phyloP scores from a whole-genome alignment of 2,888 invertebrate genomes.

The Timema podura region DNA sequence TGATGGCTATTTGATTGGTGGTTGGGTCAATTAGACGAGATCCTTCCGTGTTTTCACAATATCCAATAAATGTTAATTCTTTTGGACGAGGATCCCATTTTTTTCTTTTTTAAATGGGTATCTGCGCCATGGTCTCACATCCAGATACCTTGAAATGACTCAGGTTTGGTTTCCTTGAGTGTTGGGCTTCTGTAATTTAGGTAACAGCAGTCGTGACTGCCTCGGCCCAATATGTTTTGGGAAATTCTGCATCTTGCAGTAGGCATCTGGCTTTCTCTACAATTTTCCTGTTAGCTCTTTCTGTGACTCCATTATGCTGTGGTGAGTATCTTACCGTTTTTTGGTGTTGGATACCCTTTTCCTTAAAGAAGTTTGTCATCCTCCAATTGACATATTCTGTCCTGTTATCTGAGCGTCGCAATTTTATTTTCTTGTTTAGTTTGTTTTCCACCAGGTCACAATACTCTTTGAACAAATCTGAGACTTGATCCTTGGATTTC shows the following conservation, averaged over 20 bases:
- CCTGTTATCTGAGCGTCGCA: not conserved
- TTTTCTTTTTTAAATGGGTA: not conserved
- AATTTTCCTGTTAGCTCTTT: not conserved
- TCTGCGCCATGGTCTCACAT: not conserved
- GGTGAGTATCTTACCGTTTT: not conserved
- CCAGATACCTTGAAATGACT: not conserved
- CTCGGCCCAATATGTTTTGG: slow-evolving; percentile 5
- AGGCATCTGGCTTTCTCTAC: slow-evolving; percentile 5
- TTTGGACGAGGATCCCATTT: slow-evolving; percentile 7
- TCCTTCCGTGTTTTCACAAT: not conserved
- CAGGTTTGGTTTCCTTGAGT: not conserved
- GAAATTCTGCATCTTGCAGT: not conserved
- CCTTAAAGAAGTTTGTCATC: not conserved
- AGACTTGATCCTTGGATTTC: not conserved
- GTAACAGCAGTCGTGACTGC: slow-evolving; percentile 1
- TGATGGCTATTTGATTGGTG: not conserved
- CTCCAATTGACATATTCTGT: not conserved
- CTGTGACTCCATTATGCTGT: not conserved
- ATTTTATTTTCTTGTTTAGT: not conserved
- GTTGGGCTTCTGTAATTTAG: not conserved
- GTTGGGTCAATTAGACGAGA: not conserved
- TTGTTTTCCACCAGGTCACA: slow-evolving; percentile 2
- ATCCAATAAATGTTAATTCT: not conserved
- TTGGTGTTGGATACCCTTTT: not conserved
- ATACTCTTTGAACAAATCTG: slow-evolving; percentile 4